Evolutionary conservation across 2,113 vertebrate species (phyloP), one percentile per base, ranked within the genome.

Genomic region (Oryzias woworae): DNA sequence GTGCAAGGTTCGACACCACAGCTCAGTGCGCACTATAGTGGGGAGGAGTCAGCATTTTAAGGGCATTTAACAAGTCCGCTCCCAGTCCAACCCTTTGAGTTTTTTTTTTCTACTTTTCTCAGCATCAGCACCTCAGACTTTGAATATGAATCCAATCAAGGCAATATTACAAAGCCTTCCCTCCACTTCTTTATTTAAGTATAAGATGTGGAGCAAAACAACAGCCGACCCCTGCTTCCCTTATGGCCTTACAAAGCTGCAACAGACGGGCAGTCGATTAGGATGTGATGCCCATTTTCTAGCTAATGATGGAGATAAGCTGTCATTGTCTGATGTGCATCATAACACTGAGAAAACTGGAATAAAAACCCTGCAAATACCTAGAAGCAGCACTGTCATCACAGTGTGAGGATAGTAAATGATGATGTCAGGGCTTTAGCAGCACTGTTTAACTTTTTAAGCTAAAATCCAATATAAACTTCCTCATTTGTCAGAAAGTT

Each of bases 1-100:
- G 84, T 89, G 89, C 86, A 88, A 88, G 63, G 42, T 69, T 81
- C 66, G 44, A 46, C 36, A 64, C 20, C 55, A n/a, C 54, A 4
- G 16, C 52, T 71, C 24, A 31, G 8, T 61, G 62, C 49, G 57
- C 1, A 14, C 46, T 16, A 23, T 42, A 56, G 26, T 28, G 41
- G 56, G 59, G n/a, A 36, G 16, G 58, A 44, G 53, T 65, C 50
- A 65, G 62, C 64, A 75, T 61, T 23, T 57, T 42, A 42, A 66
- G 69, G 48, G 50, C 59, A 67, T 64, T 75, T 44, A 60, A 44
- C 5, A 69, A n/a, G 22, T 52, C 41, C 36, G 23, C 48, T n/a
- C 2, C 67, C 8, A 61, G 14, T 58, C 59, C 47, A 28, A 69
- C 60, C 62, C 58, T 69, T 28, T 36, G 36, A 12, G 36, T 56